Evolutionary conservation across 2,888 invertebrate species (phyloP).

Genomic region (Agriopis aurantiaria): DNA sequence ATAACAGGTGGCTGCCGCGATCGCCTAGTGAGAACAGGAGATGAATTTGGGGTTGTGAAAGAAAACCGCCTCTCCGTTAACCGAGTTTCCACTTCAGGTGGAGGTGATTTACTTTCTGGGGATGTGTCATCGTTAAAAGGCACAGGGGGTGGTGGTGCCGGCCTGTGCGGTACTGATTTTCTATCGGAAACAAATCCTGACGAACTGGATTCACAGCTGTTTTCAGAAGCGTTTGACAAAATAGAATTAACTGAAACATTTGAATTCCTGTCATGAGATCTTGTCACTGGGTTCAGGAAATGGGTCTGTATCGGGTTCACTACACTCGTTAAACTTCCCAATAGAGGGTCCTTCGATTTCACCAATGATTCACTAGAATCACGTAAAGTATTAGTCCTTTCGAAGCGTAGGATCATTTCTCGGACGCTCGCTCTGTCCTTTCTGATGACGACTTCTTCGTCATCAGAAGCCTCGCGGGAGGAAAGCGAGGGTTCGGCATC

Average conservation of each 20-base stretch:
- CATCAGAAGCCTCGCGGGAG: constrained; percentile 68
- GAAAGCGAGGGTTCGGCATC: constrained; percentile 70
- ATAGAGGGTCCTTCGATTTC: constrained; percentile 65
- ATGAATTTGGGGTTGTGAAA: constrained; percentile 72
- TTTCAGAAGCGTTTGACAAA: constrained; percentile 79
- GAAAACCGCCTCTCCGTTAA: constrained; percentile 68
- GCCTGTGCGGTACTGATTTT: constrained; percentile 77
- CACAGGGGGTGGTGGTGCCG: constrained; percentile 80
- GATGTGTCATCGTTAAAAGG: constrained; percentile 70
- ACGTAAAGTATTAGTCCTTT: constrained; percentile 68
- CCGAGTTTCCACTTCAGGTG: constrained; percentile 57
- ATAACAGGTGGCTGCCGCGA: constrained; percentile 79
- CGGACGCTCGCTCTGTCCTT: constrained; percentile 74
- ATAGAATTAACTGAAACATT: constrained; percentile 83
- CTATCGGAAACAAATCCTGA: constrained; percentile 81
- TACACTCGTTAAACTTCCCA: constrained; percentile 77
- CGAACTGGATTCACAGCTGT: constrained; percentile 81
- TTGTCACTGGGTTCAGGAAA: constrained; percentile 72
- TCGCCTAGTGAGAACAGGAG: constrained; percentile 73
- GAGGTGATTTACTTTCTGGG: constrained; percentile 65
- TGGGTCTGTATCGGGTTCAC: constrained; percentile 75
- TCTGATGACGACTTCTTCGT: constrained; percentile 72
- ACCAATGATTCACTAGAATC: constrained; percentile 74
- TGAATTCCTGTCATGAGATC: constrained; percentile 78
- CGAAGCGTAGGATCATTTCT: constrained; percentile 80